These are phyloP conservation scores for Halictus quadricinctus DNA, from an alignment of 2,888 invertebrate genomes.

Conservation along the genomic window DNA sequence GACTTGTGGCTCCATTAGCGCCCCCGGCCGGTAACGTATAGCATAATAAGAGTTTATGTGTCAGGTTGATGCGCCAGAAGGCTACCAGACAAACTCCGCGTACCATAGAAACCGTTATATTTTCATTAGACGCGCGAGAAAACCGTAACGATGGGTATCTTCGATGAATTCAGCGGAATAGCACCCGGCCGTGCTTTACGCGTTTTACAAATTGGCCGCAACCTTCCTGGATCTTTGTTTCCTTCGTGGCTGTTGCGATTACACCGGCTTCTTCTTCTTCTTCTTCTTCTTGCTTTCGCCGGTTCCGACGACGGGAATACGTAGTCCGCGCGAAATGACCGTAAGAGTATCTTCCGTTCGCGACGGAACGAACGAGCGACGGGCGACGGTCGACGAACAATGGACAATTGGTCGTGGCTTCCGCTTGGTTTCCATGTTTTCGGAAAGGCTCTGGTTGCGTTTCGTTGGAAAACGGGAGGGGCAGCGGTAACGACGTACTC, in stretches of 20 bases:
- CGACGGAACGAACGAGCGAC: not conserved
- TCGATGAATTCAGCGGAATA: slow-evolving; percentile 75
- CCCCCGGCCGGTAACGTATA: slow-evolving; percentile 80
- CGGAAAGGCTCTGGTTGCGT: not conserved
- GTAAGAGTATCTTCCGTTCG: not conserved
- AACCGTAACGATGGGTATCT: slow-evolving; percentile 74
- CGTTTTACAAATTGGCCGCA: not conserved
- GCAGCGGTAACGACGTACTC: slow-evolving; percentile 33
- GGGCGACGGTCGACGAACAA: not conserved
- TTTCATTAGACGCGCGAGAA: slow-evolving; percentile 78
- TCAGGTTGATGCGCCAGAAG: slow-evolving; percentile 82
- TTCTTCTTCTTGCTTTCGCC: no score
- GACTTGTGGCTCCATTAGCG: slow-evolving; percentile 83
- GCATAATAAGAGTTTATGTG: slow-evolving; percentile 83
- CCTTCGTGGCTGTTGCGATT: not conserved
- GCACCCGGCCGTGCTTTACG: slow-evolving; percentile 44
- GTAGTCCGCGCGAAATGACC: no score
- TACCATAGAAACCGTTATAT: slow-evolving; percentile 82
- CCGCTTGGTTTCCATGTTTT: not conserved
- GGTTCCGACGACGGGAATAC: not conserved
- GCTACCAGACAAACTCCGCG: slow-evolving; percentile 81
- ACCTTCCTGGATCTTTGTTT: not conserved
- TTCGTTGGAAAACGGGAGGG: not conserved
- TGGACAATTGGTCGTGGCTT: not conserved
- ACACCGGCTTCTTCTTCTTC: not conserved